These are phyloP conservation scores for Rhabdomys dilectus DNA, from an alignment of 2,113 vertebrate species.

Conservation along the genomic window DNA sequence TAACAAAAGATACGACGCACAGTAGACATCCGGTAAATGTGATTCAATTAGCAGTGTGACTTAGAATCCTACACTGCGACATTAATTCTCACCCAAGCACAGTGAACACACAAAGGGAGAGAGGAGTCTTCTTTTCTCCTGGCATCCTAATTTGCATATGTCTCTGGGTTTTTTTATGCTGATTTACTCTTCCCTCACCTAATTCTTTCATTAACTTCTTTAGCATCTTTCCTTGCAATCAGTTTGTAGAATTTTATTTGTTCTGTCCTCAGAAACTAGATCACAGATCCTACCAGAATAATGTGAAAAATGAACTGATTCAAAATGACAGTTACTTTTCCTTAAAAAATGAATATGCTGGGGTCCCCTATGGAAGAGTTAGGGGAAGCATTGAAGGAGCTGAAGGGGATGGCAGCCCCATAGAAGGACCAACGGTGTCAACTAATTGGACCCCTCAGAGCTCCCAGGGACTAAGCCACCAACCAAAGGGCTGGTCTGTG, in stretches of 20 bases:
- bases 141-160: not conserved
- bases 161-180: not conserved
- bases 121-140: not conserved
- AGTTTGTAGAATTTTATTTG: not conserved
- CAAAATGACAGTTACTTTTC: not conserved
- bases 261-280: not conserved
- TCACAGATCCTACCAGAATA: not conserved
- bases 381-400: too few species aligned
- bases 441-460: too few species aligned
- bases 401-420: too few species aligned
- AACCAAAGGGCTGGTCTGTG: too few species aligned
- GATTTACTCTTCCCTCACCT: not conserved
- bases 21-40: not conserved
- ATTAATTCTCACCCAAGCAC: not conserved
- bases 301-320: constrained; percentile 15
- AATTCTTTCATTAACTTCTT: not conserved
- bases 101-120: not conserved
- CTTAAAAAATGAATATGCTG: not conserved
- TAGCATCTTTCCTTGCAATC: not conserved
- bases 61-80: not conserved
- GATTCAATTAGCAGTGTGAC: not conserved
- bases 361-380: too few species aligned
- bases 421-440: too few species aligned
- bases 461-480: too few species aligned
- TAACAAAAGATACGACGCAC: not conserved